Percentiles rank a stretch among this genome's conserved stretches.
Evolutionary conservation across 2,888 invertebrate genomes (phyloP).

Genomic region (Leptarthrus brevirostris): DNA sequence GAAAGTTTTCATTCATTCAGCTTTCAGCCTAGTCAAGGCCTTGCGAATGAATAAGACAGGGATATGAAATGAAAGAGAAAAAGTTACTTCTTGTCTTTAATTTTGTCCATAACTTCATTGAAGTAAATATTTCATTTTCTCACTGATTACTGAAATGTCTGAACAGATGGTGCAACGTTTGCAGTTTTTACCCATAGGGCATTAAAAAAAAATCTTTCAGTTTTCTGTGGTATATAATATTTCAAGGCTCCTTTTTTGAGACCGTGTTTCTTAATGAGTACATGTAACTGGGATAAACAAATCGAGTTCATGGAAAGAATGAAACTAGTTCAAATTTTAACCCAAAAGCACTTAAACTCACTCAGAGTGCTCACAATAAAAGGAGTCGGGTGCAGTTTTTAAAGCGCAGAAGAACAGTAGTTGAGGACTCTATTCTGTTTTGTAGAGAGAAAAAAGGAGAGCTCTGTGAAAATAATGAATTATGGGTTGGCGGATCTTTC

Average conservation of each 20-base stretch:
- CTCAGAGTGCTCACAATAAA: not conserved
- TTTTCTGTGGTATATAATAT: not conserved
- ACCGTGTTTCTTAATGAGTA: slow-evolving; percentile 7
- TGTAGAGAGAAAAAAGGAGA: too few species aligned
- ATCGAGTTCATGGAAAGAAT: slow-evolving; percentile 26
- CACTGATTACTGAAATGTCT: not conserved
- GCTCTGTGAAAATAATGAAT: too few species aligned
- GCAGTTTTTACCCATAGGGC: slow-evolving; percentile 16
- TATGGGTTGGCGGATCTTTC: too few species aligned
- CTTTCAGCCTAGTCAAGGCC: not conserved
- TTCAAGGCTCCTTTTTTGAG: not conserved
- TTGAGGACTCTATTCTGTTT: too few species aligned
- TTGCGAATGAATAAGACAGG: too few species aligned
- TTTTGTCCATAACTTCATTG: slow-evolving; percentile 16
- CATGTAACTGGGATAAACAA: slow-evolving; percentile 31
- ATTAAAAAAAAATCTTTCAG: slow-evolving; percentile 29
- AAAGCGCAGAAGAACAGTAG: not conserved
- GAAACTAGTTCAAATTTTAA: slow-evolving; percentile 25
- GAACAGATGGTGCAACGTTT: not conserved
- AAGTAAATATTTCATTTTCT: slow-evolving; percentile 23
- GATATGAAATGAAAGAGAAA: too few species aligned
- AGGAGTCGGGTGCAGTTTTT: not conserved
- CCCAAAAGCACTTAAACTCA: slow-evolving; percentile 23
- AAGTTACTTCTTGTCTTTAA: slow-evolving; percentile 26
- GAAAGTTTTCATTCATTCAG: slow-evolving; percentile 35